Evolutionary conservation across 2,797 vertebrate species (phyloP), one percentile per base, ranked within the genome.

Genomic region (Chaetodon trifasciatus): DNA sequence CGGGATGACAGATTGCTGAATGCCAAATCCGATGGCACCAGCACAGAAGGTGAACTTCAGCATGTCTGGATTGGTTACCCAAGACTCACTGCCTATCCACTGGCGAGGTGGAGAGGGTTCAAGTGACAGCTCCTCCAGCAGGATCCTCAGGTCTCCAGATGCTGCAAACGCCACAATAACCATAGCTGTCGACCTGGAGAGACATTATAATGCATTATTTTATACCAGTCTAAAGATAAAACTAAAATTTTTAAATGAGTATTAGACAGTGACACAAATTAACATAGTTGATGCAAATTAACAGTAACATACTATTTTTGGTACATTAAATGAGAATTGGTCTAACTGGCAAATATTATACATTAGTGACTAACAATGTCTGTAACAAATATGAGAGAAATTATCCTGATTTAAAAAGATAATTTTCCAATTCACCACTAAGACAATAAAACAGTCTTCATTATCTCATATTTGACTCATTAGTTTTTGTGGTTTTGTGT

Each of bases 61-160:
- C 69, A 95, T 53, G 15, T 80, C 63, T 0, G 78, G 62, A 19
- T 93, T 74, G 4, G 92, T 93, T 13, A 94, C 81, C 95, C 95
- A 95, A 0, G 90, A 1, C 70, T 95, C 94, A 8, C 84, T 93
- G 40, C 94, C 94, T 8, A 95, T 86, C 95, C 94, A 95, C 69
- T 94, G 93, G 1, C 91, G 79, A 12, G 80, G 84, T 50, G 93
- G 86, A 2, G 70, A 81, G 4, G 86, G 89, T 28, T 91, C 58
- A 1, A 6, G 70, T 0, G 76, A 74, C 37, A 95, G 62, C 79
- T 94, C 94, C 15, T 86, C 73, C 40, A 95, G 64, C 6, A 95
- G 57, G 23, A 93, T 35, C 11, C 17, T 86, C 77, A 95, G 71
- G 21, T 95, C 94, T 61, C 88, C 87, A 52, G 83, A 13, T 0